Evolutionary conservation across 2,888 invertebrate genomes (phyloP).

Genomic region (Mimumesa dahlbomi): DNA sequence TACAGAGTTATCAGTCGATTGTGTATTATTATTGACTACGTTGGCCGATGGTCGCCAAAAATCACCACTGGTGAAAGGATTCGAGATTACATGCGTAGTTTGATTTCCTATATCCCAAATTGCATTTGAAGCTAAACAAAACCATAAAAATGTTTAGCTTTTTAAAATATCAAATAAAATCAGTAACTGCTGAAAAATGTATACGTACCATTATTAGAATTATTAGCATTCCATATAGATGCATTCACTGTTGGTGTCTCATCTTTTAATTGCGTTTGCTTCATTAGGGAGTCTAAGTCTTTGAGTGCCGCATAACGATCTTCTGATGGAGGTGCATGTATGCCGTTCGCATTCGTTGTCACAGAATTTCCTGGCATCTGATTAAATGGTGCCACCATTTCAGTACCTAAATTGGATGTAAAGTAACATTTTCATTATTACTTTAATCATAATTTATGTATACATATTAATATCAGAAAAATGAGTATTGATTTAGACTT

Average conservation of each 20-base stretch:
- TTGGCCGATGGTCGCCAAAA: constrained; percentile 76
- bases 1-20: constrained; percentile 70
- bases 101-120: constrained; percentile 73
- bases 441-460: not conserved
- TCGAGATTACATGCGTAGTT: constrained; percentile 73
- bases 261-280: constrained; percentile 77
- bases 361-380: constrained; percentile 38
- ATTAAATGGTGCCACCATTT: constrained; percentile 42
- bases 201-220: constrained; percentile 64
- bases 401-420: constrained; percentile 33
- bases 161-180: not conserved
- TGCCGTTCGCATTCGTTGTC: constrained; percentile 69
- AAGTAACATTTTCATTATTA: constrained; percentile 13
- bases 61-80: constrained; percentile 74
- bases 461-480: not conserved
- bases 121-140: constrained; percentile 67
- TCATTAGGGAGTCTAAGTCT: constrained; percentile 90
- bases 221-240: constrained; percentile 72
- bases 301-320: constrained; percentile 98
- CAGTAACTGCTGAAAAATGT: not conserved
- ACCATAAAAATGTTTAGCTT: too few species aligned
- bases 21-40: constrained; percentile 75
- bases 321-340: constrained; percentile 82
- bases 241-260: constrained; percentile 65
- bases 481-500: constrained; percentile 32